Evolutionary conservation across 1,140 invertebrate species (phyloP).

Genomic region (Nasonia longicornis): DNA sequence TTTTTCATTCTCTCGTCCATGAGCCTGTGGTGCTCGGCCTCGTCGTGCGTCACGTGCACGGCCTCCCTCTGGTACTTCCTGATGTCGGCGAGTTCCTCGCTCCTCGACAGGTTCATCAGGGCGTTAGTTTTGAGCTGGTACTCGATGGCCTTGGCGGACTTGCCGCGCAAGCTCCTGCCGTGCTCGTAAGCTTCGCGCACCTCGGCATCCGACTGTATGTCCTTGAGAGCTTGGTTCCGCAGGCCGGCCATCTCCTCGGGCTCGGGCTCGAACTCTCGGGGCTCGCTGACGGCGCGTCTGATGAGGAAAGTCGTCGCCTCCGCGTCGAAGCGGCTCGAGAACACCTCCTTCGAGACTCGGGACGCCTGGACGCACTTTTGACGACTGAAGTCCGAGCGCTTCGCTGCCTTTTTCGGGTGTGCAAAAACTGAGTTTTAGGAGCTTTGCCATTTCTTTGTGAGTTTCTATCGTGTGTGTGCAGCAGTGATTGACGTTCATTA

Average conservation of each 20-base stretch:
- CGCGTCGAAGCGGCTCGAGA: constrained; percentile 70
- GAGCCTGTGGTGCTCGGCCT: constrained; percentile 60
- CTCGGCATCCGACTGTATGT: constrained; percentile 67
- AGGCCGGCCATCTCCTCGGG: constrained; percentile 65
- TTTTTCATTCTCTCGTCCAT: constrained; percentile 66
- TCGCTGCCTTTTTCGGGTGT: constrained; percentile 58
- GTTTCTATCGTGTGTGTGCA: background rate
- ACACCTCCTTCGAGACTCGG: constrained; percentile 75
- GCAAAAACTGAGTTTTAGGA: background rate
- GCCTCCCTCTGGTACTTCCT: constrained; percentile 62
- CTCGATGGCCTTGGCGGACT: constrained; percentile 80
- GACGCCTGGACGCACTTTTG: constrained; percentile 76
- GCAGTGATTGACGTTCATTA: no score
- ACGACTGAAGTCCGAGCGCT: constrained; percentile 77
- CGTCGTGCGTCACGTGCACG: constrained; percentile 58
- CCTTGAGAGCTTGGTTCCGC: constrained; percentile 64
- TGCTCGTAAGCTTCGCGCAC: constrained; percentile 66
- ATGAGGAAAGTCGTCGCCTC: constrained; percentile 62
- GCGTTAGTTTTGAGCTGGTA: constrained; percentile 72
- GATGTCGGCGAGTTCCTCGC: constrained; percentile 63
- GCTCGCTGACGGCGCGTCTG: constrained; percentile 57
- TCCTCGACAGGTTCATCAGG: constrained; percentile 63
- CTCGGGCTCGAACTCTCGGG: constrained; percentile 62
- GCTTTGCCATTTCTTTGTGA: background rate
- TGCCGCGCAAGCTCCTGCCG: constrained; percentile 73